Base-by-base conservation (phyloP, 2,888 invertebrate species). In the Polia nebulosa region DNA sequence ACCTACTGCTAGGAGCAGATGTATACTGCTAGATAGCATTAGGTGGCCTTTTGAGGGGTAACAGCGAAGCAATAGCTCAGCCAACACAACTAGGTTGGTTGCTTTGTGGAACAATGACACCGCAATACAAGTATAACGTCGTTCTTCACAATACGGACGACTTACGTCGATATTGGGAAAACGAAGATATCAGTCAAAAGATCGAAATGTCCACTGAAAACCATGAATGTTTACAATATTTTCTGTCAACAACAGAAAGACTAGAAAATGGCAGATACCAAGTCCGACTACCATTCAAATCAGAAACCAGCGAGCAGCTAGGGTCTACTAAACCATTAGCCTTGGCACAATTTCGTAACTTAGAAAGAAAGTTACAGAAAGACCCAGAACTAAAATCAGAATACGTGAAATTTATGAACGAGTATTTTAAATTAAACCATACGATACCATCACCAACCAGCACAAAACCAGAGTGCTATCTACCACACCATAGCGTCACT, bases 31-130 rank as follows among this genome's bases (percentile, higher is more conserved):
- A n/a, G 36, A 36, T 36, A 11, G 36, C 36, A 7, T 36, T 36
- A 36, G 36, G 36, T 36, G 36, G 36, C 36, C 36, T 36, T 7
- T 36, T 36, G 36, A 36, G 36, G 36, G 36, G 36, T 36, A 8
- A 32, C 8, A 32, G 32, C 32, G 32, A 55, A 55, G 36, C 36
- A 55, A 55, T 55, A 22, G 55, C 55, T 9, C 55, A 55, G 17
- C 36, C 36, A 25, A 55, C 55, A 36, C 55, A 55, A 55, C 25
- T 55, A 55, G 55, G 55, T 17, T 55, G 55, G 55, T 25, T 55
- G 55, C 34, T 55, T 25, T 55, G 55, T 36, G 22, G 53, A 39
- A 39, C 25, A 39, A 56, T 39, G n/a, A 39, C 39, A 27, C 55
- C 55, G n/a, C 17, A 2, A 6, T 53, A 53, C 34, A 15, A 1